These are phyloP conservation scores for Lydus trimaculatus DNA, from an alignment of 2,888 invertebrate species.

Conservation along the genomic window DNA sequence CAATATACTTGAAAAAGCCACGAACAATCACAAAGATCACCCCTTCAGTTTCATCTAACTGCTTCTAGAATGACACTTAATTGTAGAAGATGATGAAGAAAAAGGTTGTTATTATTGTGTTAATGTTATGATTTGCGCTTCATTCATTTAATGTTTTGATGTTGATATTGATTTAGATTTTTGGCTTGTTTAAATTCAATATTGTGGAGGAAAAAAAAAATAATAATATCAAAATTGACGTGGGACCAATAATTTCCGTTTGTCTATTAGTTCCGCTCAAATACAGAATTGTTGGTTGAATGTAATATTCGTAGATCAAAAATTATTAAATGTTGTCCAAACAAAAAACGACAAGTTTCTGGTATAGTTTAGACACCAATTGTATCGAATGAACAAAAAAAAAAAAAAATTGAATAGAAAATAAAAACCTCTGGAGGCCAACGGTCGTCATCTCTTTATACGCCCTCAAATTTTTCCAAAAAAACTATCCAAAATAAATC, in stretches of 20 bases:
- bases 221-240: slow-evolving; percentile 26
- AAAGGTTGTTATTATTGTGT: background rate
- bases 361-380: slow-evolving; percentile 52
- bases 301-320: background rate
- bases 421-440: slow-evolving; percentile 46
- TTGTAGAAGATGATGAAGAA: too few species aligned
- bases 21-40: background rate
- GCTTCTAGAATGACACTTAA: background rate
- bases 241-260: slow-evolving; percentile 28
- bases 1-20: slow-evolving; percentile 5
- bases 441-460: slow-evolving; percentile 31
- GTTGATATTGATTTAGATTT: background rate
- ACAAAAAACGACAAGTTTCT: slow-evolving; percentile 21
- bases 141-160: background rate
- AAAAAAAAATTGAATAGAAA: background rate
- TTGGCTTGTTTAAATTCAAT: background rate
- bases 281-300: background rate
- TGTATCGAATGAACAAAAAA: slow-evolving; percentile 29
- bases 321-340: slow-evolving; percentile 4
- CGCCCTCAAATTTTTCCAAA: slow-evolving; percentile 5
- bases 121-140: background rate
- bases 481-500: background rate
- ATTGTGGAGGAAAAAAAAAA: background rate
- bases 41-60: background rate
- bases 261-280: background rate